These are phyloP conservation scores for Etheostoma cragini DNA, from an alignment of 2,113 vertebrate genomes.

Conservation along the genomic window DNA sequence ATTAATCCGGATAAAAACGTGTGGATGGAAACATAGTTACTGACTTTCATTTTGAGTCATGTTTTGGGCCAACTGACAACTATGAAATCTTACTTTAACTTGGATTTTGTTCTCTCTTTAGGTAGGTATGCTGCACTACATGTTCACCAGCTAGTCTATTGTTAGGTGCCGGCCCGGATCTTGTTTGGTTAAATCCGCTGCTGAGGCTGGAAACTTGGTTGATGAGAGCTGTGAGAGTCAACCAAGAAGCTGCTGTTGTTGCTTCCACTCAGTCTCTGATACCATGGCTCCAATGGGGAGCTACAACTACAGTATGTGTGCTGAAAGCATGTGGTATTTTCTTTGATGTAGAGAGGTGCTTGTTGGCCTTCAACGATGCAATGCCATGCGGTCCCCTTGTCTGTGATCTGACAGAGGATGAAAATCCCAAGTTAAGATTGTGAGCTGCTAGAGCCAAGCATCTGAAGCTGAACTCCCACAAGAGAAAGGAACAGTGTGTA, in stretches of 20 bases:
- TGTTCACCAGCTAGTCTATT: background rate
- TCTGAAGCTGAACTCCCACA: constrained; percentile 54
- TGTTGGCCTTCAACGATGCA: constrained; percentile 65
- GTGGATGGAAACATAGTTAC: too few relatives aligned
- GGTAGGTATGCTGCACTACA: background rate
- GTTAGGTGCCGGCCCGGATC: background rate
- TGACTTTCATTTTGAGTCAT: too few relatives aligned
- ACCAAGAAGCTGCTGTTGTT: background rate
- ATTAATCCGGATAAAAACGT: too few relatives aligned
- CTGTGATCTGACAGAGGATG: constrained; percentile 59
- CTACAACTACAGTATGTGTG: constrained; percentile 19
- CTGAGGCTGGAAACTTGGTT: background rate
- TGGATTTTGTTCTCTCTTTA: background rate
- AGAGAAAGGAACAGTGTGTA: constrained; percentile 36
- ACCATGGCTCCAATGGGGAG: constrained; percentile 9
- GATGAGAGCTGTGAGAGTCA: background rate
- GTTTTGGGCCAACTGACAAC: background rate
- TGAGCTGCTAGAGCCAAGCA: constrained; percentile 34
- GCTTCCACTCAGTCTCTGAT: constrained; percentile 4
- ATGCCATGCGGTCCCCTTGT: constrained; percentile 20
- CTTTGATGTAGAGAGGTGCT: constrained; percentile 72
- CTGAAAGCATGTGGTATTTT: constrained; percentile 53
- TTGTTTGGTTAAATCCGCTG: background rate
- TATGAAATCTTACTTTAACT: background rate
- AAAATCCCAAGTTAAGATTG: constrained; percentile 58